Evolutionary conservation across 35 echinoderm and acorn worm species (phyloP).

Genomic region (Hemicentrotus pulcherrimus): DNA sequence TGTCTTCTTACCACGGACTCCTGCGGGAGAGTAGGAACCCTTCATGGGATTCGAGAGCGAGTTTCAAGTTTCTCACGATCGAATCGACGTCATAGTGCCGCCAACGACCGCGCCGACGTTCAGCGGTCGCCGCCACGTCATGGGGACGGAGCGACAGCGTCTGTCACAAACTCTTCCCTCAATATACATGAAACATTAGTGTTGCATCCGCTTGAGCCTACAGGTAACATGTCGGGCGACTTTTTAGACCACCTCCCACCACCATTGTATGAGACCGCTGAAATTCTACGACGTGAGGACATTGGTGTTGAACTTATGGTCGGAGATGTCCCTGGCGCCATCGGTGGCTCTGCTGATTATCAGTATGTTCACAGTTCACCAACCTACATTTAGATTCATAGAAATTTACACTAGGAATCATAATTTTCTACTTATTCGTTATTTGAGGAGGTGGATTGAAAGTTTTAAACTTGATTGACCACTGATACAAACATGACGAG

Average conservation of each 20-base stretch:
- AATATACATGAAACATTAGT: background rate
- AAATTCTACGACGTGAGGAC: background rate
- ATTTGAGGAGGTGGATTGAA: too few relatives aligned
- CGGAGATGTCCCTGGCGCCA: background rate
- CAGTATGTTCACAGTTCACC: constrained; percentile 7
- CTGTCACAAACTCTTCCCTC: background rate
- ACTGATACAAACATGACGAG: too few relatives aligned
- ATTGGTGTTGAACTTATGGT: background rate
- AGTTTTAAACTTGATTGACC: too few relatives aligned
- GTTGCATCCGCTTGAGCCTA: background rate
- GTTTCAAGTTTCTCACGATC: background rate
- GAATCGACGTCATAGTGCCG: background rate
- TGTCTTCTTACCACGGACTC: constrained; percentile 35
- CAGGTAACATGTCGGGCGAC: background rate
- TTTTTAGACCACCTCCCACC: constrained; percentile 20
- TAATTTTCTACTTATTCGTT: too few relatives aligned
- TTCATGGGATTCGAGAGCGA: background rate
- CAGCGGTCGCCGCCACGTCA: background rate
- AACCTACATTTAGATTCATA: background rate
- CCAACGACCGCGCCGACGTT: background rate
- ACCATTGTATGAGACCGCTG: constrained; percentile 24
- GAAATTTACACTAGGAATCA: too few relatives aligned
- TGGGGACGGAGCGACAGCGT: background rate
- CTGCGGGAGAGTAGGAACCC: constrained; percentile 6
- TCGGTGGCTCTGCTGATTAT: background rate